Conservation (phyloP, 2,797 vertebrate genomes). For the Mareca penelope region DNA sequence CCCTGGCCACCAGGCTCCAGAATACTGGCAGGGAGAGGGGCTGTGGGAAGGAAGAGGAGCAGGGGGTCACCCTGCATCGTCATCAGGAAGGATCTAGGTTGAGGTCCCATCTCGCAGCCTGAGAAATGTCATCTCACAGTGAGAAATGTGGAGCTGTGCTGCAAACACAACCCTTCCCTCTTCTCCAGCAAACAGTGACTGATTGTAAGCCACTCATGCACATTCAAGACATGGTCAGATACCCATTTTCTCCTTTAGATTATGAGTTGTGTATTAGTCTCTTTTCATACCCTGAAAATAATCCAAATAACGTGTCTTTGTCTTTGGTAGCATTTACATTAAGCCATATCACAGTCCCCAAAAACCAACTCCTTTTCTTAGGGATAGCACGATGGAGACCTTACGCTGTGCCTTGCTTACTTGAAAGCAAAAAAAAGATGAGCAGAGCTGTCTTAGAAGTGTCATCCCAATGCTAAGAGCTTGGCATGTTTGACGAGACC, state of each 20-base stretch:
- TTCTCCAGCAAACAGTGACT: neutral
- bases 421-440: neutral
- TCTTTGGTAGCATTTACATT: neutral
- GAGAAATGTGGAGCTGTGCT: neutral
- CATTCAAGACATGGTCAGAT: neutral
- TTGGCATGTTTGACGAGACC: neutral
- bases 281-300: neutral
- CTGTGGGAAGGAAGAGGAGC: neutral
- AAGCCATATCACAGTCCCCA: neutral
- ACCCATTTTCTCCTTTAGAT: neutral
- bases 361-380: neutral
- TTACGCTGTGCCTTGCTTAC: neutral
- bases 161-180: neutral
- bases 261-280: neutral
- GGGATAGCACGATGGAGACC: neutral
- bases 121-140: neutral
- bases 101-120: accelerated
- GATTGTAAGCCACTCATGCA: neutral
- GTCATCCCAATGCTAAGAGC: neutral
- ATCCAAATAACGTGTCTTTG: neutral
- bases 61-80: neutral
- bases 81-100: neutral
- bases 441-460: neutral
- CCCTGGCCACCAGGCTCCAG: neutral
- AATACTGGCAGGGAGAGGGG: neutral